Conservation (phyloP, 2,888 invertebrate genomes). For the Lithophane semibrunnea region DNA sequence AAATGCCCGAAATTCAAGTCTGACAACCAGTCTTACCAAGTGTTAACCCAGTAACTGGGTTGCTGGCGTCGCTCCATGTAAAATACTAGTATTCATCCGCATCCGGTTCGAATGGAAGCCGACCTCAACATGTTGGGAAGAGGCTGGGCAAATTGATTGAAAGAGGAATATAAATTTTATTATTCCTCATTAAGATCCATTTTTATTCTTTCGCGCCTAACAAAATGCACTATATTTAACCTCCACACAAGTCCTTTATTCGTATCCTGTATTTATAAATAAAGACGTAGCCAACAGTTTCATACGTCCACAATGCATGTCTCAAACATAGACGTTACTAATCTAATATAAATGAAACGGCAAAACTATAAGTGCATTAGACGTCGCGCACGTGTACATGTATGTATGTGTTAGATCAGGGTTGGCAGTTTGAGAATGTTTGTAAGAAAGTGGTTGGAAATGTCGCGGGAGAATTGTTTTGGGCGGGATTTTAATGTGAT, state of each 20-base stretch:
- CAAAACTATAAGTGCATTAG: constrained; percentile 61
- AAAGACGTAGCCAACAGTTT: constrained; percentile 21
- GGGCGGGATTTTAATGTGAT: not conserved
- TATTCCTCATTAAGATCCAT: not conserved
- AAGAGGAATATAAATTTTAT: not conserved
- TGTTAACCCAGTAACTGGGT: too few relatives aligned
- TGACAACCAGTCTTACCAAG: too few relatives aligned
- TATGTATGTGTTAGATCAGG: constrained; percentile 30
- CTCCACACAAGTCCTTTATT: not conserved
- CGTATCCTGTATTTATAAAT: constrained; percentile 14
- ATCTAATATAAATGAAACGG: constrained; percentile 63
- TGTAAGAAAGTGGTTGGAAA: not conserved
- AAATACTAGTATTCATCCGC: too few relatives aligned
- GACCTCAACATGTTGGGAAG: too few relatives aligned
- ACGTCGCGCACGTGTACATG: constrained; percentile 14
- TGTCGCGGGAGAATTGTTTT: not conserved
- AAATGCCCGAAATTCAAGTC: too few relatives aligned
- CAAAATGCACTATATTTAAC: constrained; percentile 13
- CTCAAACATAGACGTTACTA: constrained; percentile 46
- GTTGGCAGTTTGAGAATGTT: constrained; percentile 15
- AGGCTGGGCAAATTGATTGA: too few relatives aligned
- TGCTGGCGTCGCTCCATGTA: too few relatives aligned
- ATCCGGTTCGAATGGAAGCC: too few relatives aligned
- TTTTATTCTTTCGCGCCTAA: not conserved
- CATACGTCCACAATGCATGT: constrained; percentile 44